Conservation (phyloP, 2,113 vertebrate species). For the Alectura lathami region DNA sequence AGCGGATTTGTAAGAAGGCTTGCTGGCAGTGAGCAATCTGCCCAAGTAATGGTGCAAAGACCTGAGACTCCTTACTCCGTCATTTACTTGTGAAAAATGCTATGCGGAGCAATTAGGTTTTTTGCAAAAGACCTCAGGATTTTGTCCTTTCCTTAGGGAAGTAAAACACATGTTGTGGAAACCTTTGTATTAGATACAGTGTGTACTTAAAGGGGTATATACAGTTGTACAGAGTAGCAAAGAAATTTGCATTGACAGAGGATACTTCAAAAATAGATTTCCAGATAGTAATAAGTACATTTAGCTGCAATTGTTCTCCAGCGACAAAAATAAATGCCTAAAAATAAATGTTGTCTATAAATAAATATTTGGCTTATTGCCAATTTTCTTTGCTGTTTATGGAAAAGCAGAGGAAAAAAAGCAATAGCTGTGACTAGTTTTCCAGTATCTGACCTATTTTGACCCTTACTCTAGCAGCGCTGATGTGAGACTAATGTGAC, state of each 20-base stretch:
- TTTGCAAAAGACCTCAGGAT: background rate
- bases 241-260: background rate
- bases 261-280: slow-evolving; percentile 15
- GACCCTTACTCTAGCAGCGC: background rate
- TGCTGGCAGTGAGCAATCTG: fast-evolving
- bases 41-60: background rate
- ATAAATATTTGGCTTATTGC: slow-evolving; percentile 18
- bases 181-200: background rate
- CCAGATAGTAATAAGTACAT: slow-evolving; percentile 34
- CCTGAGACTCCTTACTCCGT: background rate
- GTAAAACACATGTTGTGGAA: background rate
- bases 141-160: background rate
- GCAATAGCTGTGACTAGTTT: slow-evolving; percentile 16
- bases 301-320: slow-evolving; percentile 55
- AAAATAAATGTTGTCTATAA: slow-evolving; percentile 62
- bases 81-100: background rate
- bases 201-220: background rate
- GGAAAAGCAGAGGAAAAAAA: slow-evolving; percentile 22
- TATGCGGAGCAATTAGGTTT: background rate
- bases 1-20: background rate
- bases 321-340: slow-evolving; percentile 56
- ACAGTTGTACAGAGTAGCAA: background rate
- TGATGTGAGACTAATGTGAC: background rate
- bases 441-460: slow-evolving; percentile 25
- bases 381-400: slow-evolving; percentile 54